These are phyloP conservation scores for Invenusta paracnida DNA, from an alignment of 2,888 invertebrate genomes.

Conservation along the genomic window DNA sequence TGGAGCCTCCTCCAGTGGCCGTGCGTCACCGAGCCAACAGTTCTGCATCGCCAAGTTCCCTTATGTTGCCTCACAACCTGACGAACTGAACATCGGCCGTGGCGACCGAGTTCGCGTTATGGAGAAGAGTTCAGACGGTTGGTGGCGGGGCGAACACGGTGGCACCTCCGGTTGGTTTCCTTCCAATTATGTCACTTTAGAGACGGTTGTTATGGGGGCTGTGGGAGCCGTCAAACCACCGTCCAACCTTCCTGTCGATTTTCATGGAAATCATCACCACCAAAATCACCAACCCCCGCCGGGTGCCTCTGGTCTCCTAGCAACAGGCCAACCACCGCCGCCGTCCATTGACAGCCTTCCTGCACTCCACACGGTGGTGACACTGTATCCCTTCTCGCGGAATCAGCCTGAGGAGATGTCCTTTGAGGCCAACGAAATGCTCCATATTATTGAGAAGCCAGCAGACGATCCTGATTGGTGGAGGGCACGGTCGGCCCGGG, in stretches of 20 bases:
- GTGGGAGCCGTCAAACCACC: too few species aligned
- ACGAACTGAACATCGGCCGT: conserved; percentile 87
- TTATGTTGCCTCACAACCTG: conserved; percentile 80
- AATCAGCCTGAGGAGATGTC: conserved; percentile 78
- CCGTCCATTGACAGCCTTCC: background rate
- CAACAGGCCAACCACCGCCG: background rate
- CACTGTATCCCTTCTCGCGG: conserved; percentile 76
- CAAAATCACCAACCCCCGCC: background rate
- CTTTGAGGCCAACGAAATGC: conserved; percentile 84
- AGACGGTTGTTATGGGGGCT: conserved; percentile 38
- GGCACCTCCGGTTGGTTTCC: conserved; percentile 77
- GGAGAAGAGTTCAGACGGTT: conserved; percentile 96
- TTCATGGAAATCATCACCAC: too few species aligned
- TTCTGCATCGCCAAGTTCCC: conserved; percentile 76
- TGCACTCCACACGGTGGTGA: conserved; percentile 82
- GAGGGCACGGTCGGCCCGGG: conserved; percentile 85
- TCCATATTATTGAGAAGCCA: conserved; percentile 81
- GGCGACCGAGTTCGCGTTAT: conserved; percentile 85
- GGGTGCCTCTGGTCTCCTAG: too few species aligned
- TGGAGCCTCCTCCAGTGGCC: too few species aligned
- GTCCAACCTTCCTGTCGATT: background rate
- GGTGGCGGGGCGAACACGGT: conserved; percentile 80
- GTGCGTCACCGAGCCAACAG: background rate
- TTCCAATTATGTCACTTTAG: conserved; percentile 75
- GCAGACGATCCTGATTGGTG: conserved; percentile 98